Evolutionary conservation across 2,888 invertebrate genomes (phyloP), one percentile per base, ranked within the genome.

Genomic region (Tuberolachnus salignus): DNA sequence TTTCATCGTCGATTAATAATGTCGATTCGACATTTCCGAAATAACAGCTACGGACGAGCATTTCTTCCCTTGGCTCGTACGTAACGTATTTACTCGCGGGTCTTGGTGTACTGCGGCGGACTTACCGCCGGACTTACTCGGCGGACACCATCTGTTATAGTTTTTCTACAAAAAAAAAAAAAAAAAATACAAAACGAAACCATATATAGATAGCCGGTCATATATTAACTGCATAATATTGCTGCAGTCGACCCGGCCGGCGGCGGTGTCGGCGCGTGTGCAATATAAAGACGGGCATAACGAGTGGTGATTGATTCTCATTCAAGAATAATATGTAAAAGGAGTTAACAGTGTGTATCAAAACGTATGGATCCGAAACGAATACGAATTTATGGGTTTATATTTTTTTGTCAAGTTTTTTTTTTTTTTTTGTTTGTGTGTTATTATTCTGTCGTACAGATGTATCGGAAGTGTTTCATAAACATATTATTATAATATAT

Each of bases 381-480:
- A 69, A 70, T 70, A 55, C 19, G 42, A 55, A 55, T 70, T 44
- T 44, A 21, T 51, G 49, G 67, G 46, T 46, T 46, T 49, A 23
- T 66, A n/a, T 44, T 66, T 49, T 67, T 67, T 51, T 34, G 34
- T 34, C 34, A 6, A 34, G 34, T 34, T 34, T 34, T 6, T 51
- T 13, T 44, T 8, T n/a, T 16, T 14, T 26, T 46, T 34, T 11
- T 34, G 23, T n/a, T n/a, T n/a, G n/a, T n/a, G n/a, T n/a, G n/a
- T n/a, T n/a, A n/a, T n/a, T n/a, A n/a, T 21, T 23, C 13, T 34
- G 34, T 53, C 14, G 11, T 64, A 64, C 67, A 67, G 67, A 67
- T 51, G 67, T 67, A 49, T 67, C 67, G 67, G 67, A 67, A 67
- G 67, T 49, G 49, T 49, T 67, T 51, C n/a, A 51, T 51, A 67